phyloP scores from a whole-genome alignment of 2,797 vertebrate species.

The Netta rufina region DNA sequence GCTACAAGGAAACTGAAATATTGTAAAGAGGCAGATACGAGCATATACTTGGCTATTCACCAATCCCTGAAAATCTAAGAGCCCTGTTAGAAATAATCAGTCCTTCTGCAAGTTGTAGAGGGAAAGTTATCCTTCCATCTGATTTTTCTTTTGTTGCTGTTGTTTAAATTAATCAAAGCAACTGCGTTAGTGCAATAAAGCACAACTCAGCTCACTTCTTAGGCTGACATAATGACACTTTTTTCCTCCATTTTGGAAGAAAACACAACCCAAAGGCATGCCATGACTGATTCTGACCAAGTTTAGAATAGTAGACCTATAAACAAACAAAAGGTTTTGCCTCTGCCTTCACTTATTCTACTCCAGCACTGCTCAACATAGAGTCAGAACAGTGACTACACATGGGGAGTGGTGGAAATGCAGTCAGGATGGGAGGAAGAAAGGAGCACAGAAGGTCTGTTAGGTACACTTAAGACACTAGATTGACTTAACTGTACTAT shows the following conservation, averaged over 20 bases:
- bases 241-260: neutral
- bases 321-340: neutral
- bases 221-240: neutral
- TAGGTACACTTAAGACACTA: neutral
- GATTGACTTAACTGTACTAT: neutral
- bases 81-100: neutral
- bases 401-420: neutral
- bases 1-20: neutral
- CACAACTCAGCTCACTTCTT: neutral
- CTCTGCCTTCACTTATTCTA: neutral
- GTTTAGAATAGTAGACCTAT: neutral
- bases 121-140: neutral
- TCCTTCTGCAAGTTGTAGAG: neutral
- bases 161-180: neutral
- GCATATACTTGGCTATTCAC: neutral
- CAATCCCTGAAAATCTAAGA: neutral
- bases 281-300: neutral
- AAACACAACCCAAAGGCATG: neutral
- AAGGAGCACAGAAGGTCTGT: neutral
- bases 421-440: neutral
- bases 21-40: neutral
- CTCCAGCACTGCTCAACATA: neutral
- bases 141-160: neutral
- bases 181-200: neutral
- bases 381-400: neutral